phyloP scores from a whole-genome alignment of 2,113 vertebrate genomes.

The Puntigrus tetrazona region DNA sequence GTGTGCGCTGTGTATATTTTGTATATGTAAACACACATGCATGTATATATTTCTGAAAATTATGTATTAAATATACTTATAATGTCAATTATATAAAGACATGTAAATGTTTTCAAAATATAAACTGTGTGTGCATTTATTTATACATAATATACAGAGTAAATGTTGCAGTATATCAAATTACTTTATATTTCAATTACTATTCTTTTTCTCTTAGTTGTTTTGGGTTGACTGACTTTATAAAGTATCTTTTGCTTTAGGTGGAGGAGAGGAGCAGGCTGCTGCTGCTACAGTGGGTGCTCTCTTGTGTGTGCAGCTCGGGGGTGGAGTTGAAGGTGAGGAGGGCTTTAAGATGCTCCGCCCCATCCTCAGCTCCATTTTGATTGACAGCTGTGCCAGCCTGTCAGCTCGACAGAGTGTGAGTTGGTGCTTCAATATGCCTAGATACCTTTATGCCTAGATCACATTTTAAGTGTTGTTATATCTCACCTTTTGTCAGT shows the following conservation, averaged over 20 bases:
- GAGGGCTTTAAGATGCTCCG: slow-evolving; percentile 84
- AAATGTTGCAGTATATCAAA: no score
- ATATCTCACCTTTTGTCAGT: slow-evolving; percentile 71
- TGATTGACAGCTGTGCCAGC: slow-evolving; percentile 81
- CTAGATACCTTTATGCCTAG: neutral
- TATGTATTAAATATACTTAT: no score
- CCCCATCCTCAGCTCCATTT: slow-evolving; percentile 80
- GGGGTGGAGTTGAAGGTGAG: slow-evolving; percentile 84
- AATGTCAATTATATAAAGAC: no score
- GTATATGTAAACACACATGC: no score
- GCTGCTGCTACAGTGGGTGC: slow-evolving; percentile 80
- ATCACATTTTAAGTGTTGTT: no score
- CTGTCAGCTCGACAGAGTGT: slow-evolving; percentile 85
- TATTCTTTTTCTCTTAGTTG: no score
- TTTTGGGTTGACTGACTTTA: neutral
- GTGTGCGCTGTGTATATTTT: no score
- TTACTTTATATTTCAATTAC: no score
- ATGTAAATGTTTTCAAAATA: no score
- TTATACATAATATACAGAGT: no score
- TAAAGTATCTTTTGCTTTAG: slow-evolving; percentile 64
- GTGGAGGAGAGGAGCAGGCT: slow-evolving; percentile 90
- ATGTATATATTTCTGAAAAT: no score
- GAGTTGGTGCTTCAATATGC: slow-evolving; percentile 65
- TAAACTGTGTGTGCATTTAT: no score
- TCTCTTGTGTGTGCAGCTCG: slow-evolving; percentile 91